Evolutionary conservation across 2,113 vertebrate species (phyloP).

Genomic region (Vulpes ferrilata): DNA sequence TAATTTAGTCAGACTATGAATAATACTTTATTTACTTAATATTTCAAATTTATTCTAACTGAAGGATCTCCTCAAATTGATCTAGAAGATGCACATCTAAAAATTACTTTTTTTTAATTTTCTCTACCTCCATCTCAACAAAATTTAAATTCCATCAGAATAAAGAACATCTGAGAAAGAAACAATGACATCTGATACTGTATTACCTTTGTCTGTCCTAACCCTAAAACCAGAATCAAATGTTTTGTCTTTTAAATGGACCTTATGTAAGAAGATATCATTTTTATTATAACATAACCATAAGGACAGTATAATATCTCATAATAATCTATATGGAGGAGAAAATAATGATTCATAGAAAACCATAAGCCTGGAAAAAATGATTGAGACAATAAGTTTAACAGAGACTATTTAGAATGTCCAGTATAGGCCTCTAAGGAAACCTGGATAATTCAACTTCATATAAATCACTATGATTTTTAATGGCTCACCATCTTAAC

Average conservation of each 20-base stretch:
- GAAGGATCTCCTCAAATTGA: background rate
- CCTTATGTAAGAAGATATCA: background rate
- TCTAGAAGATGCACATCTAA: background rate
- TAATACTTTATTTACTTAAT: background rate
- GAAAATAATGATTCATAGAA: conserved; percentile 69
- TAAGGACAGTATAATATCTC: background rate
- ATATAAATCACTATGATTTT: conserved; percentile 54
- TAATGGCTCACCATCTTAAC: conserved; percentile 4
- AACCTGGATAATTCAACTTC: conserved; percentile 37
- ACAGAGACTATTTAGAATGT: background rate
- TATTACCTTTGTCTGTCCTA: background rate
- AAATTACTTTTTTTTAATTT: background rate
- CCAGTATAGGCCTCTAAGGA: background rate
- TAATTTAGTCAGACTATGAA: background rate
- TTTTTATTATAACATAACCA: conserved; percentile 49
- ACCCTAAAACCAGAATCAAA: conserved; percentile 51
- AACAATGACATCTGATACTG: background rate
- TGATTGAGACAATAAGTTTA: conserved; percentile 50
- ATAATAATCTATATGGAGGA: conserved; percentile 46
- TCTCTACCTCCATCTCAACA: background rate
- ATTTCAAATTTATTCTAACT: background rate
- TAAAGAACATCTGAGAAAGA: background rate
- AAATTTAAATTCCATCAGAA: background rate
- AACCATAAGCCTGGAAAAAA: conserved; percentile 61
- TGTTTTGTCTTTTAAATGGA: background rate